Conservation (phyloP, 2,113 vertebrate species). For the Casuarius casuarius region DNA sequence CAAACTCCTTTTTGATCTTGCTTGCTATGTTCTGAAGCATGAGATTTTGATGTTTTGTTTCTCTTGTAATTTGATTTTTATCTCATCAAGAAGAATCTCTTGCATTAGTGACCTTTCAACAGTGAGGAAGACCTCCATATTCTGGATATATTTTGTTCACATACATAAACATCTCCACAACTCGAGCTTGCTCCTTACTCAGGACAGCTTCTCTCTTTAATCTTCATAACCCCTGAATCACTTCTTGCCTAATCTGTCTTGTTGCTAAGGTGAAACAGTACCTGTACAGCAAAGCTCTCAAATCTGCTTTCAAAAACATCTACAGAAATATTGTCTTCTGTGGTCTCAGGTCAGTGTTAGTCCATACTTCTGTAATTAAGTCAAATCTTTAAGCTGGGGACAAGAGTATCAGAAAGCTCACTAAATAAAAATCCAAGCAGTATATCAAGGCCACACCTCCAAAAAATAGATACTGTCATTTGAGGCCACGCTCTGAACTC, state of each 20-base stretch:
- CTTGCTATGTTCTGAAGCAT: background rate
- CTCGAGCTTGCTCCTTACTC: background rate
- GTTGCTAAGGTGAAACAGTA: background rate
- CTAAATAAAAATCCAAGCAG: background rate
- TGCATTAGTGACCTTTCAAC: background rate
- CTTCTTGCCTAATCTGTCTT: background rate
- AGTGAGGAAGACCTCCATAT: background rate
- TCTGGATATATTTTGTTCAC: background rate
- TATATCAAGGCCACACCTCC: background rate
- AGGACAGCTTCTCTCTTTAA: background rate
- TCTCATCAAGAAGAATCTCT: background rate
- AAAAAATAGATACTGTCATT: background rate
- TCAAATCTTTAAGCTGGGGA: background rate
- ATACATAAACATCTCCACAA: background rate
- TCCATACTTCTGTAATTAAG: background rate
- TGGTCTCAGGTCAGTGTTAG: background rate
- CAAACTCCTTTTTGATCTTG: background rate
- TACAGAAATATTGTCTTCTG: background rate
- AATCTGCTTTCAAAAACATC: background rate
- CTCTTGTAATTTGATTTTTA: background rate
- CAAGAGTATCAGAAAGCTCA: background rate
- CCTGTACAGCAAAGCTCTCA: background rate
- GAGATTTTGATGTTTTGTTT: background rate
- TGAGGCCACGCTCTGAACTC: background rate
- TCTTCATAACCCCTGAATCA: too few species aligned